Evolutionary conservation across 1,140 invertebrate species (phyloP).

Genomic region (Nebria ingens): DNA sequence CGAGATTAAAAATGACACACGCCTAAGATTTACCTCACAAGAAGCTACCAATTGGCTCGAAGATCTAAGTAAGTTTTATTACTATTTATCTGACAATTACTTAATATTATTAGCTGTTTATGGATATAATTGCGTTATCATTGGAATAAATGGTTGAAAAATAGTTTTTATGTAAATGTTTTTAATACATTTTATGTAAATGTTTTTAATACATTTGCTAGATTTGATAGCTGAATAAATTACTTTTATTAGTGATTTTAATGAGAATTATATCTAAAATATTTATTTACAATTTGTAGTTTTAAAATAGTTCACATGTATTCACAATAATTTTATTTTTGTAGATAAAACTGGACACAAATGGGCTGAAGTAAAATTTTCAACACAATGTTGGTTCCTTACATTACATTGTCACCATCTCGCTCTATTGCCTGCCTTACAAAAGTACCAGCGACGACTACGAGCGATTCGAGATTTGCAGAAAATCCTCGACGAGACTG

Average conservation of each 20-base stretch:
- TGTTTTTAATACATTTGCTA: too few species aligned
- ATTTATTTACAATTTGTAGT: too few species aligned
- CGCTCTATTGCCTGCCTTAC: conserved; percentile 74
- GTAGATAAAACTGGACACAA: conserved; percentile 41
- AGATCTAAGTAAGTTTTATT: conserved; percentile 20
- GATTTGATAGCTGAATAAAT: too few species aligned
- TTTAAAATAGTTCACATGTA: background rate
- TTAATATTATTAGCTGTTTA: background rate
- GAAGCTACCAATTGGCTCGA: conserved; percentile 66
- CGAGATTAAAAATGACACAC: conserved; percentile 72
- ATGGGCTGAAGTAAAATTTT: conserved; percentile 78
- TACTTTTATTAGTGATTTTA: too few species aligned
- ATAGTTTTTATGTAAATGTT: too few species aligned
- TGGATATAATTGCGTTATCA: too few species aligned
- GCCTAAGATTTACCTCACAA: conserved; percentile 69
- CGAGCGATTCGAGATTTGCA: conserved; percentile 81
- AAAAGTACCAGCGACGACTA: conserved; percentile 74
- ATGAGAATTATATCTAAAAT: too few species aligned
- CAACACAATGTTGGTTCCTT: conserved; percentile 94
- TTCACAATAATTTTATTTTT: too few species aligned
- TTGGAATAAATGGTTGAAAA: too few species aligned
- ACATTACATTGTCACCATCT: conserved; percentile 90
- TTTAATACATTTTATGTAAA: too few species aligned
- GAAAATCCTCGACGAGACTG: conserved; percentile 79
- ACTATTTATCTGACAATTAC: conserved; percentile 5